Evolutionary conservation across 2,113 vertebrate species (phyloP), one percentile per base, ranked within the genome.

Genomic region (Platichthys flesus): DNA sequence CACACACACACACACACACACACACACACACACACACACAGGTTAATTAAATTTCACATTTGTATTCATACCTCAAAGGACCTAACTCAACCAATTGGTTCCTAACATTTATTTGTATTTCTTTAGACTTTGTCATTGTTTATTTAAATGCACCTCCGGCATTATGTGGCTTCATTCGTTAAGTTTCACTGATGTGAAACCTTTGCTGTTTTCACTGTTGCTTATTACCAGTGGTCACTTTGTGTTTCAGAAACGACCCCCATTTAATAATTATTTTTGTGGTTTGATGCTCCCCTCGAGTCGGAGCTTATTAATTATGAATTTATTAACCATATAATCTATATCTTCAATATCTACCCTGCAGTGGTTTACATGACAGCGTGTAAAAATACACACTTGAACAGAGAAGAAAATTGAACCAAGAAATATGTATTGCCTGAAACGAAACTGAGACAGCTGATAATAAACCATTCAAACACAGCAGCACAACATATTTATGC

Each of bases 301-400:
- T 71, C 40, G 78, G 7, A 81, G 59, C 79, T 23, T 42, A 80
- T 81, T 63, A 71, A 78, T 66, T 21, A 71, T 78, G 68, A 20
- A 72, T 73, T 63, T 49, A 63, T 67, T 61, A 78, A 61, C 40
- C 18, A 55, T 72, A 64, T 21, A 74, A 13, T 42, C 55, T 51
- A 18, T 24, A 80, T 66, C 62, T 59, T 52, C 35, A 60, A 40
- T 67, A 61, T 74, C 23, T 79, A 42, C 56, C 26, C 60, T 71
- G 47, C 62, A 23, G 67, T 21, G 47, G 20, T 24, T 95, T 95
- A 94, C 93, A 92, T 95, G 94, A 92, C 94, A 95, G 94, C 96
- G 92, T 95, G 95, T 96, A 95, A 95, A 94, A 95, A 96, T 94
- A 96, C 94, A 94, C 95, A 96, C 68, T 51, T 55, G 35, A 42